Evolutionary conservation across 1,140 invertebrate genomes (phyloP), one percentile per base, ranked within the genome.

Genomic region (Papilio polytes): DNA sequence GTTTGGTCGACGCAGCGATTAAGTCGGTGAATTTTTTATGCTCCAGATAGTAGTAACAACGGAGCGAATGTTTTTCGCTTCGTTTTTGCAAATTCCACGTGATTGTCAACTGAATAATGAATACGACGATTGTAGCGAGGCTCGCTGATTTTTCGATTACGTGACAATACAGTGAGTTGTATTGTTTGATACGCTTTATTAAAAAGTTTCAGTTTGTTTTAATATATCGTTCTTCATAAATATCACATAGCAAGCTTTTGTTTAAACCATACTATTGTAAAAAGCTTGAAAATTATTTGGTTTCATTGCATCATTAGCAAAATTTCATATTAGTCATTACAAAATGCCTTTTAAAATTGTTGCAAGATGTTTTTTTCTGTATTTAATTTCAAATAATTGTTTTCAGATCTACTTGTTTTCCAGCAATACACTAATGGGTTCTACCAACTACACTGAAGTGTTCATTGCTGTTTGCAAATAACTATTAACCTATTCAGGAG

Each of bases 71-170:
- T 93, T 93, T 92, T 93, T 91, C 89, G 86, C 85, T 83, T 94
- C 90, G 91, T 93, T 94, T 94, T 94, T 90, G 88, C 83, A 85
- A 92, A 93, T 87, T 94, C 86, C 89, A 90, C 91, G 86, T 92
- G 92, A 94, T 93, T 94, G 93, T 93, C 88, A 79, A 81, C 82
- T 94, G 90, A 94, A 94, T 94, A 93, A 92, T 93, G 85, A 74
- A 92, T 86, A 80, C 80, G 80, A 78, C 83, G 85, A 81, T 86
- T 84, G 91, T 90, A 88, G 89, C 90, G 90, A 83, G 88, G 88
- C 86, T 84, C 86, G 86, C 78, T 81, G 88, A 91, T 88, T 93
- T 93, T 94, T 92, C 90, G 93, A 93, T 93, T 91, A 94, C 87
- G 86, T 86, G 79, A 90, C 90, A 92, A 91, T 92, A 86, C 84